Evolutionary conservation across 1,140 invertebrate species (phyloP).

Genomic region (Heliconius eleuchia): DNA sequence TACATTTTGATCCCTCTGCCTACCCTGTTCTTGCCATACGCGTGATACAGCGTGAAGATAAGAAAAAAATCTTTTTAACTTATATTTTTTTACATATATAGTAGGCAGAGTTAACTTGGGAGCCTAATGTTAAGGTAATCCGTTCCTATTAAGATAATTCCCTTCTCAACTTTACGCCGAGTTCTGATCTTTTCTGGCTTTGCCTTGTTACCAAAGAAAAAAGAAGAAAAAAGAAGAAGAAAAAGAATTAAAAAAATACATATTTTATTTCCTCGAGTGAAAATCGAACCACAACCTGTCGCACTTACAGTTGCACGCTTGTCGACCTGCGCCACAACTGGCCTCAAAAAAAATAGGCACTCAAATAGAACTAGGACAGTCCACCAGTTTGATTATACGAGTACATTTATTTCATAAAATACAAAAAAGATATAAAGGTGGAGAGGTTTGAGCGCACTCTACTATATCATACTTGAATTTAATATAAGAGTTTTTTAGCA

Average conservation of each 20-base stretch:
- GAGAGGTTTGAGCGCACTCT: background rate
- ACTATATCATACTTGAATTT: slow-evolving; percentile 6
- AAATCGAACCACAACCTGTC: background rate
- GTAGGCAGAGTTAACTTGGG: too few relatives aligned
- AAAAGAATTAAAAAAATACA: too few relatives aligned
- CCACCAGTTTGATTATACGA: background rate
- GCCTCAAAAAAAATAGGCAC: background rate
- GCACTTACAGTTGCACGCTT: background rate
- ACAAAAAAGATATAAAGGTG: background rate
- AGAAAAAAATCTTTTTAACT: background rate
- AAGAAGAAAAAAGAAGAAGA: too few relatives aligned
- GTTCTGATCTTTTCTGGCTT: too few relatives aligned
- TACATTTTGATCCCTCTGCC: background rate
- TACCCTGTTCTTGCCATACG: background rate
- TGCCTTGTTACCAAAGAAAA: too few relatives aligned
- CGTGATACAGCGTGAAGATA: background rate
- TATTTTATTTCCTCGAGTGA: too few relatives aligned
- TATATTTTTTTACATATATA: too few relatives aligned
- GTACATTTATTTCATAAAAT: background rate
- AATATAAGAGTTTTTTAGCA: background rate
- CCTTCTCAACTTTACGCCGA: too few relatives aligned
- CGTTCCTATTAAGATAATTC: too few relatives aligned
- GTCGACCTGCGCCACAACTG: background rate
- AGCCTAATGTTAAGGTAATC: too few relatives aligned
- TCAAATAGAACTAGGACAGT: background rate